Base-by-base conservation (phyloP, 2,888 invertebrate genomes). In the Epistrophe grossulariae region DNA sequence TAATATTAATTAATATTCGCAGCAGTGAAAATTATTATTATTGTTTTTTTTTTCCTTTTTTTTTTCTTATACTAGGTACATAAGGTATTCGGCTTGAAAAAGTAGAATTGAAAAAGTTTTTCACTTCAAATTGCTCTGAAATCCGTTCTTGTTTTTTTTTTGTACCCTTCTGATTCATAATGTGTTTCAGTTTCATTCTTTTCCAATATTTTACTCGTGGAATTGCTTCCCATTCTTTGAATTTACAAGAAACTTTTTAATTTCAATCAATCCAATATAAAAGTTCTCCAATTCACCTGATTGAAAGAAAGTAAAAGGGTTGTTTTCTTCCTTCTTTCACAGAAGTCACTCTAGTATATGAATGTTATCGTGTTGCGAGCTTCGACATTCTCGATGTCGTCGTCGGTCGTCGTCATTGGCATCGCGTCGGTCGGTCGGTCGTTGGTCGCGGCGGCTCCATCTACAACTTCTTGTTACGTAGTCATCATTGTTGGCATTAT, bases 71-170 rank as follows among this genome's bases (percentile, higher is more conserved):
- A 11, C 2, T 15, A 15, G 55, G 24, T 55, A 24, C 3, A 24
- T 24, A 24, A 55, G 9, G 8, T 55, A n/a, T 28, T 70, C 40
- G 40, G 50, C 17, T 50, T 38, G n/a, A 77, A 68, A 76, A 73
- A 84, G 79, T 66, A 43, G 72, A 72, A 84, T 85, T 85, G 85
- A 71, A 85, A 85, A 85, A 85, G 74, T 85, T 85, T 85, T 85
- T 71, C 64, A 81, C 81, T 81, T 78, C 70, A 81, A 81, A 85
- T 85, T 81, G 78, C 74, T 85, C 78, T 73, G 78, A 78, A 81
- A 85, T 85, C 62, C 76, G 60, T 80, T 19, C 13, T 35, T 35
- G 60, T 80, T 19, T 19, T 52, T 85, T 80, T 28, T 45, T 6
- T 9, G 24, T 60, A 11, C 24, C 43, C 10, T 60, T 50, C 15